These are phyloP conservation scores for Pollenia griseotomentosa DNA, from an alignment of 2,888 invertebrate species.

Conservation along the genomic window DNA sequence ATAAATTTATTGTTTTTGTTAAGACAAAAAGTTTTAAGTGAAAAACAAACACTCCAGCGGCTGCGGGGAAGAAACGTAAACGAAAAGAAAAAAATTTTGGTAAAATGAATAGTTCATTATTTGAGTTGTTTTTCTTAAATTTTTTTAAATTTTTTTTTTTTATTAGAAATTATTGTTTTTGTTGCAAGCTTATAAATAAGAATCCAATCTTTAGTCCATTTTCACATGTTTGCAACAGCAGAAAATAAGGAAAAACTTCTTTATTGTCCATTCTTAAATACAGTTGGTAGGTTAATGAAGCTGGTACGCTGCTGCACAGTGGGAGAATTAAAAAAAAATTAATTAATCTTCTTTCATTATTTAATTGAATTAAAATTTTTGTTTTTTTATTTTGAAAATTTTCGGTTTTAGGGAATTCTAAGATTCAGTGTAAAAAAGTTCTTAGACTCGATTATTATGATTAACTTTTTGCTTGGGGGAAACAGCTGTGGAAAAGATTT, in stretches of 20 bases:
- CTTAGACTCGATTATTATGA: too few species aligned
- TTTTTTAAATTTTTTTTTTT: neutral
- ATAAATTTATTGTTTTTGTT: conserved; percentile 77
- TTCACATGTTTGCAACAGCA: conserved; percentile 39
- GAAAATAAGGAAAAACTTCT: conserved; percentile 22
- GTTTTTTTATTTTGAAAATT: too few species aligned
- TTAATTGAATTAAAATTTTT: too few species aligned
- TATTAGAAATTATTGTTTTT: conserved; percentile 33
- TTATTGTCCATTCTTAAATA: conserved; percentile 49
- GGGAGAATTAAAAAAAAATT: neutral
- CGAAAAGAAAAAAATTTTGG: neutral
- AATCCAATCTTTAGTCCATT: conserved; percentile 47
- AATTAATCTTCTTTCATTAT: neutral
- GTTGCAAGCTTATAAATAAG: conserved; percentile 55
- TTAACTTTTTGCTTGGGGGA: too few species aligned
- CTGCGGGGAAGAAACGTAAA: conserved; percentile 22
- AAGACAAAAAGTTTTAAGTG: conserved; percentile 62
- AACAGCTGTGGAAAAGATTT: too few species aligned
- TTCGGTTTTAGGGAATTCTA: too few species aligned
- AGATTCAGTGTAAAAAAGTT: too few species aligned
- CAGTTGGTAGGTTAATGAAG: conserved; percentile 41
- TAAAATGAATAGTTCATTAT: conserved; percentile 63
- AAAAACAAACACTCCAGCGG: conserved; percentile 49
- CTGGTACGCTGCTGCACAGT: conserved; percentile 10
- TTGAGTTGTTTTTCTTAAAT: conserved; percentile 40